Evolutionary conservation across 2,797 vertebrate genomes (phyloP), one percentile per base, ranked within the genome.

Genomic region (Selene dorsalis): DNA sequence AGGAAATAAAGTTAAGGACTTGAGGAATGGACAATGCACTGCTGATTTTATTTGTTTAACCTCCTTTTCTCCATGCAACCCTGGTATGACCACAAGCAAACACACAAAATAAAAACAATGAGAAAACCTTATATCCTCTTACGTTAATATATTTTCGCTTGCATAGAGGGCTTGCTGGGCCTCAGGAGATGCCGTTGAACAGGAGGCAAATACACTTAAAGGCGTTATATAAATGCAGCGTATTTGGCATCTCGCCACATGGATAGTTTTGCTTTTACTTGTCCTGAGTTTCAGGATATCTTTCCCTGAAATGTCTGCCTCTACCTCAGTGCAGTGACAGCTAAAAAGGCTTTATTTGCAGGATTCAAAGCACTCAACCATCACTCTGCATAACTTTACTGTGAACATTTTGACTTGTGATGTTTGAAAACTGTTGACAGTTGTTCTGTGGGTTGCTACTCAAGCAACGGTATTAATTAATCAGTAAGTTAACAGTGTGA

Each of bases 41-140:
- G 32, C 10, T 55, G 43, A 73, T 67, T 65, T 73, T 68, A 24
- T 56, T 66, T 47, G 26, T 53, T 18, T 18, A 47, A 38, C 32
- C 28, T 59, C 47, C 3, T 3, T 69, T 48, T 63, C 2, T n/a
- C 38, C 17, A 11, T 43, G n/a, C 16, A 32, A n/a, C 20, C 20
- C 48, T 66, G 7, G 28, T 35, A 10, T 24, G 28, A 32, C 11
- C 28, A 64, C 1, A 7, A 62, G 13, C 43, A 58, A 56, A 57
- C 0, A 14, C 3, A 30, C 4, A 4, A 14, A 56, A n/a, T 32
- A 35, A 28, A 3, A 14, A 56, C 22, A 64, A 47, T 9, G 3
- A 4, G 35, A 35, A 39, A 30, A 9, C 62, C 3, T 7, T 7
- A 32, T 28, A 28, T 58, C 4, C 11, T 18, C 10, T 32, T 53